phyloP scores from a whole-genome alignment of 2,113 vertebrate genomes.

The Oreotrochilus melanogaster region DNA sequence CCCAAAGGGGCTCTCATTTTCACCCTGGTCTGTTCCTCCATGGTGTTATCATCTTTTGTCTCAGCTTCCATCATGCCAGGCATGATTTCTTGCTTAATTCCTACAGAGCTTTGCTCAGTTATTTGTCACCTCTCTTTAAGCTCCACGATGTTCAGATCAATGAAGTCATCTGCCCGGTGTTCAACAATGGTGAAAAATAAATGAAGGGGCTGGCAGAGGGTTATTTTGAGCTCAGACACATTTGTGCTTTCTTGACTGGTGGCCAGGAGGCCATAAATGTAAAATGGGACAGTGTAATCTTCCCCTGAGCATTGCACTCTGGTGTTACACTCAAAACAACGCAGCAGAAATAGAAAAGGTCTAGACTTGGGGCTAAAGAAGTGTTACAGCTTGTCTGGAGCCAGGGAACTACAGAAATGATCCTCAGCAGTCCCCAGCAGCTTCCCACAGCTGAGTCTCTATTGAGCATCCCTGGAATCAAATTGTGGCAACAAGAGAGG shows the following conservation, averaged over 20 bases:
- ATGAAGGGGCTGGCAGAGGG: neutral
- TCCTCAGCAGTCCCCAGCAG: neutral
- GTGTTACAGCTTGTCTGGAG: neutral
- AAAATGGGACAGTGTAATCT: neutral
- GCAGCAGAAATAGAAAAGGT: neutral
- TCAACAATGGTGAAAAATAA: neutral
- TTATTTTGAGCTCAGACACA: constrained; percentile 9
- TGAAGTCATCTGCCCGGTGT: neutral
- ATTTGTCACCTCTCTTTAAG: neutral
- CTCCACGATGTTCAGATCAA: neutral
- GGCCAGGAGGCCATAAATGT: neutral
- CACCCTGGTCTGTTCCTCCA: neutral
- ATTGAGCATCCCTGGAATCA: neutral
- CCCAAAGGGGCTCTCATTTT: neutral
- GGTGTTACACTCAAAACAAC: neutral
- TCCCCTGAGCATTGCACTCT: neutral
- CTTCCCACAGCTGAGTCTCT: neutral
- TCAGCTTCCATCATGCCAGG: neutral
- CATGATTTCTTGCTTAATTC: neutral
- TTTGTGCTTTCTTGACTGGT: neutral
- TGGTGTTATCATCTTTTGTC: rapidly evolving
- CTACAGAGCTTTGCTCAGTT: neutral
- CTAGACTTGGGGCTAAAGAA: neutral
- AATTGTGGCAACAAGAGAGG: neutral
- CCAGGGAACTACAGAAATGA: neutral